These are phyloP conservation scores for Micoletzkya japonica DNA, from an alignment of 2,888 invertebrate species.

Conservation along the genomic window DNA sequence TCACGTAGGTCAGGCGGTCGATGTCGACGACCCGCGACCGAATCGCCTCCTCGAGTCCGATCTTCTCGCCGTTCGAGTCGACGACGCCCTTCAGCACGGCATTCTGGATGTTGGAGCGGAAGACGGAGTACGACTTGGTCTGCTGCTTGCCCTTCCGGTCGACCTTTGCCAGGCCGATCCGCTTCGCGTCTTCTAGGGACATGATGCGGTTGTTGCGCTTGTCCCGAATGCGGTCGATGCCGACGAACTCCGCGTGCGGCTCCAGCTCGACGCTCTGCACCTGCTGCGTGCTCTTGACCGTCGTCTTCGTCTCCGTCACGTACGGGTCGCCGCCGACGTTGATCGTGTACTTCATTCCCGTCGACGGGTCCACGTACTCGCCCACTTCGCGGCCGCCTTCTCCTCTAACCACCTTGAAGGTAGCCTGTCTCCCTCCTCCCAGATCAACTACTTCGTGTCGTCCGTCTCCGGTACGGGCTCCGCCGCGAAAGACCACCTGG, in stretches of 20 bases:
- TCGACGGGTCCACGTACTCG: conserved; percentile 61
- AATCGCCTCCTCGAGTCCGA: conserved; percentile 82
- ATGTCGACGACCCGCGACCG: conserved; percentile 78
- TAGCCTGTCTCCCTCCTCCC: conserved; percentile 63
- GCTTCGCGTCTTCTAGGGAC: conserved; percentile 64
- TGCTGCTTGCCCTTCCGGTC: conserved; percentile 64
- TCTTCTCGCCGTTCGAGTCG: conserved; percentile 76
- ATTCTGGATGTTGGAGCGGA: conserved; percentile 62
- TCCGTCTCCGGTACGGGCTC: conserved; percentile 33
- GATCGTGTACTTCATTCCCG: conserved; percentile 64
- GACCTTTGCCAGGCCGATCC: conserved; percentile 62
- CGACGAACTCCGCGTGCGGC: conserved; percentile 64
- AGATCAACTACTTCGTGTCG: conserved; percentile 61
- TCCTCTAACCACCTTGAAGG: conserved; percentile 62
- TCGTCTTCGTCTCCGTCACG: conserved; percentile 64
- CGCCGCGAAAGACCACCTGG: conserved; percentile 26
- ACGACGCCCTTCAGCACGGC: conserved; percentile 78
- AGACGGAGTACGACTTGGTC: conserved; percentile 62
- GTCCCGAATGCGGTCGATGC: conserved; percentile 63
- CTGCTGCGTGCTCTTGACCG: conserved; percentile 62
- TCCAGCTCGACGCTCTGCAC: conserved; percentile 63
- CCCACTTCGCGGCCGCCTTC: conserved; percentile 63
- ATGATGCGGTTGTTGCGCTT: conserved; percentile 59
- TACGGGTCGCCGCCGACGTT: conserved; percentile 63
- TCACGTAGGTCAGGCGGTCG: conserved; percentile 48